Evolutionary conservation across 2,113 vertebrate species (phyloP).

Genomic region (Theristicus caerulescens): DNA sequence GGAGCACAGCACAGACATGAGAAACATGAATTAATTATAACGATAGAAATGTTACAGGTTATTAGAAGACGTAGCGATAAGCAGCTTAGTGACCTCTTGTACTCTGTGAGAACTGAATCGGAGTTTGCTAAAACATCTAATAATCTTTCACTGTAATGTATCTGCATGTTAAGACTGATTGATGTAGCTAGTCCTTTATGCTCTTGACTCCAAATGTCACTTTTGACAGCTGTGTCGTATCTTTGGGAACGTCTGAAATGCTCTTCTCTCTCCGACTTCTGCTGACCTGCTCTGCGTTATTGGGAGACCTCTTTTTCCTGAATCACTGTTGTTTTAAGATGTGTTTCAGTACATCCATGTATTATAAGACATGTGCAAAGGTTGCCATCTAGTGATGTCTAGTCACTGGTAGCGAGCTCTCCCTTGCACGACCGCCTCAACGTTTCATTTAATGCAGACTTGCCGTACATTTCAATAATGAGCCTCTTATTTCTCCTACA

Average conservation of each 20-base stretch:
- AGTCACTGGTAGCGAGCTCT: not conserved
- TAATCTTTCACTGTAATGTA: not conserved
- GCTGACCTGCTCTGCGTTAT: not conserved
- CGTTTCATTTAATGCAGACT: not conserved
- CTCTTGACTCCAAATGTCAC: not conserved
- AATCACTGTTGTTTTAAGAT: rapidly evolving
- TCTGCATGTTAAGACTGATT: not conserved
- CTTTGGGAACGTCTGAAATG: not conserved
- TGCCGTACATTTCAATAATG: not conserved
- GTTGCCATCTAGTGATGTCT: not conserved
- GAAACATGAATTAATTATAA: not conserved
- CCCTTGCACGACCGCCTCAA: no score
- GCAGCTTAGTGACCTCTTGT: not conserved
- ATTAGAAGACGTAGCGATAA: not conserved
- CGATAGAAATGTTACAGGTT: not conserved
- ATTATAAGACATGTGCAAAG: rapidly evolving
- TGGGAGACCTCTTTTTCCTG: not conserved
- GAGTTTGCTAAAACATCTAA: not conserved
- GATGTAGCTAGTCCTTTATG: not conserved
- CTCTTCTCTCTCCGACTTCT: not conserved
- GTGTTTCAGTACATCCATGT: rapidly evolving
- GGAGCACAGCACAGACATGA: not conserved
- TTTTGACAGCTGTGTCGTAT: not conserved
- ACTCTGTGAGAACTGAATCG: not conserved
- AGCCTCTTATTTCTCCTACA: not conserved